phyloP scores from a whole-genome alignment of 2,797 vertebrate species.

The Trachops cirrhosus region DNA sequence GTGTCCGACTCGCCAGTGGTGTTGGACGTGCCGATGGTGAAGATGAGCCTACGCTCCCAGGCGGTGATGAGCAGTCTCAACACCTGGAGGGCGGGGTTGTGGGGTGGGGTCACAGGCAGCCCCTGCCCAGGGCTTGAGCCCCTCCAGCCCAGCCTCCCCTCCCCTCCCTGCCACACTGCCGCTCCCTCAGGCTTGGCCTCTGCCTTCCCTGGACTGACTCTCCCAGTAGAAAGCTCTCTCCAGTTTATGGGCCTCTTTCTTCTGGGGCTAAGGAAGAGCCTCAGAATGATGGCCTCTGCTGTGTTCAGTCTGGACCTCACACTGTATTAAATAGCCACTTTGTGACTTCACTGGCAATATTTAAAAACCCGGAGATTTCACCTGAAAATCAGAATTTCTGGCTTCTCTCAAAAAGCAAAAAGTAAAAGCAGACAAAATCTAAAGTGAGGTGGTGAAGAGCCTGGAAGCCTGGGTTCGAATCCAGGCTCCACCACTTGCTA shows the following conservation, averaged over 20 bases:
- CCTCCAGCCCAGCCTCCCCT: not conserved
- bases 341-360: not conserved
- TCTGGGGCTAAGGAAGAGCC: not conserved
- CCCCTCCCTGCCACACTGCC: not conserved
- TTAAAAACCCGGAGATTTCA: not conserved
- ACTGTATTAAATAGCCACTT: not conserved
- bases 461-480: not conserved
- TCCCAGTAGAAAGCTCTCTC: not conserved
- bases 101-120: not conserved
- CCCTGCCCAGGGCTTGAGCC: rapidly evolving
- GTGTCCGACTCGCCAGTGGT: constrained; percentile 96
- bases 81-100: constrained; percentile 81
- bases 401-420: not conserved
- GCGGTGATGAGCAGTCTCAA: constrained; percentile 93
- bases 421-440: not conserved
- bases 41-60: constrained; percentile 96
- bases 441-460: not conserved
- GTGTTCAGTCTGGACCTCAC: not conserved
- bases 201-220: not conserved
- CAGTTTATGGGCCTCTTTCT: not conserved
- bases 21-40: constrained; percentile 97
- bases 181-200: rapidly evolving
- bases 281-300: not conserved
- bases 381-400: not conserved
- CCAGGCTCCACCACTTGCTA: not conserved